Conservation (phyloP, 1,140 invertebrate genomes). For the Diprion similis region DNA sequence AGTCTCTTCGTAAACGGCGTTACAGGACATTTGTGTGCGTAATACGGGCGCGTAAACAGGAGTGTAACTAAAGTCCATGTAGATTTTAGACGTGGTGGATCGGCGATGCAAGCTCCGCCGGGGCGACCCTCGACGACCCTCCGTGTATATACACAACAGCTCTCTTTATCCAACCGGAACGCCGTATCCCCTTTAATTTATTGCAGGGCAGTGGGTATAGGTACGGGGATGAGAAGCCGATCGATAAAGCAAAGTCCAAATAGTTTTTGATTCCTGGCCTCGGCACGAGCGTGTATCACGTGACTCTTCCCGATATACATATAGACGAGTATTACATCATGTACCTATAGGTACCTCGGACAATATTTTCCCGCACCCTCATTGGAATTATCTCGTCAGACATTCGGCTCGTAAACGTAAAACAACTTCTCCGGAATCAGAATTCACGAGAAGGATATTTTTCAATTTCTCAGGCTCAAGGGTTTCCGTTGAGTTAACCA, state of each 20-base stretch:
- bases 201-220: not conserved
- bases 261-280: not conserved
- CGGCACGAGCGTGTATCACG: not conserved
- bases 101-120: not conserved
- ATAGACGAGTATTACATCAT: not conserved
- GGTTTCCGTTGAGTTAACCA: too few relatives aligned
- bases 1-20: too few relatives aligned
- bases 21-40: too few relatives aligned
- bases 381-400: too few relatives aligned
- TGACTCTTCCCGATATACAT: not conserved
- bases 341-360: not conserved
- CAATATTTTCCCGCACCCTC: not conserved
- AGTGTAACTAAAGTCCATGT: slow-evolving; percentile 5
- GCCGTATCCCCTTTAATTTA: not conserved
- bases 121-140: not conserved
- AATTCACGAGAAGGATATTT: too few relatives aligned
- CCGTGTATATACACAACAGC: not conserved
- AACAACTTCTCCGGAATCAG: too few relatives aligned
- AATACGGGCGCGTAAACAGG: not conserved
- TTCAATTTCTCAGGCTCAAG: too few relatives aligned
- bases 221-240: not conserved
- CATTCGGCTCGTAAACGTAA: too few relatives aligned
- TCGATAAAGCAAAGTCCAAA: slow-evolving; percentile 7
- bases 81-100: not conserved
- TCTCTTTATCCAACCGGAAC: not conserved